Evolutionary conservation across 2,113 vertebrate species (phyloP).

Genomic region (Sander lucioperca): DNA sequence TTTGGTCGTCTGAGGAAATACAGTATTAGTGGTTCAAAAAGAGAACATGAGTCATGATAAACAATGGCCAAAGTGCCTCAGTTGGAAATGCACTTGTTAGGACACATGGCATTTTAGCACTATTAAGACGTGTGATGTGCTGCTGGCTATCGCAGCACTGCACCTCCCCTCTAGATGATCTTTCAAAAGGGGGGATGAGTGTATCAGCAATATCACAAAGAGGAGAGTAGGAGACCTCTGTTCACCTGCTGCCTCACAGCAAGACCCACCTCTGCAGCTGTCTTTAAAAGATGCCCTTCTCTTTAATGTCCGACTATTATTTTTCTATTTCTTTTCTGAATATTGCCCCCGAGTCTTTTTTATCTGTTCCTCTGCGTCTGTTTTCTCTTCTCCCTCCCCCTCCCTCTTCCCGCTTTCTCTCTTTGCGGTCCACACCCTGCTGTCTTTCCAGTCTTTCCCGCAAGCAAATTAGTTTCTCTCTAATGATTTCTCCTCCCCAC

Average conservation of each 20-base stretch:
- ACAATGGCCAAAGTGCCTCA: slow-evolving; percentile 1
- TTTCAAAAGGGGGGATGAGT: slow-evolving; percentile 49
- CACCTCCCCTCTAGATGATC: slow-evolving; percentile 38
- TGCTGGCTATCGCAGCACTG: slow-evolving; percentile 19
- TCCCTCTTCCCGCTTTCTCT: neutral
- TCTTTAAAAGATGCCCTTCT: slow-evolving; percentile 25
- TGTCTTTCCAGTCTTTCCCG: slow-evolving; percentile 27
- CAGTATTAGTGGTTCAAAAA: slow-evolving; percentile 3
- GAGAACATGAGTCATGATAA: slow-evolving; percentile 41
- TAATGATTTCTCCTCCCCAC: slow-evolving; percentile 20
- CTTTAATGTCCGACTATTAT: slow-evolving; percentile 21
- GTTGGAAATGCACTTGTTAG: slow-evolving; percentile 46
- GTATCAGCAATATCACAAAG: slow-evolving; percentile 49
- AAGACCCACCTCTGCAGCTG: slow-evolving; percentile 29
- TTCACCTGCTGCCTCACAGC: slow-evolving; percentile 63
- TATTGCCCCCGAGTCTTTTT: slow-evolving; percentile 9
- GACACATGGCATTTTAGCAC: slow-evolving; percentile 44
- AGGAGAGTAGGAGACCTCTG: neutral
- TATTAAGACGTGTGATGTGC: slow-evolving; percentile 7
- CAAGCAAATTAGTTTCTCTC: slow-evolving; percentile 17
- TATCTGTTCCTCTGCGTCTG: neutral
- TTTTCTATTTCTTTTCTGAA: neutral
- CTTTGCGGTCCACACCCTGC: slow-evolving; percentile 10
- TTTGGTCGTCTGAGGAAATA: neutral
- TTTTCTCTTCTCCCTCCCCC: neutral